Percentiles rank a stretch among this genome's conserved stretches.
Evolutionary conservation across 2,113 vertebrate species (phyloP).

Genomic region (Aegypius monachus): DNA sequence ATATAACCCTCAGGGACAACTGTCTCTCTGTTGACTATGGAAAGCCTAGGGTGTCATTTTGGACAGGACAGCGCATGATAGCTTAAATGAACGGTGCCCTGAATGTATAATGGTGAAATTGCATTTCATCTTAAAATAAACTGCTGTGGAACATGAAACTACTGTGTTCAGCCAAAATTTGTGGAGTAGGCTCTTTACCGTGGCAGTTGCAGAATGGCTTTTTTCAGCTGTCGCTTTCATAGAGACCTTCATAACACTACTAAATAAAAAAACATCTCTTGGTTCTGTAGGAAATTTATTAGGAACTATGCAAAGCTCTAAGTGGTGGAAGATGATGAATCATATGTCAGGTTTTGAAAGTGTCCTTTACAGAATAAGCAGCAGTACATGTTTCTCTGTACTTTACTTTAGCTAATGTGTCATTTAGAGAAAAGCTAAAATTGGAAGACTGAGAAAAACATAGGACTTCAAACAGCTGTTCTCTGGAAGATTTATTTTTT

Average conservation of each 20-base stretch:
- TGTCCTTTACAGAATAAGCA: not conserved
- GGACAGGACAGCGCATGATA: not conserved
- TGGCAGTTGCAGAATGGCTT: not conserved
- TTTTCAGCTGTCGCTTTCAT: not conserved
- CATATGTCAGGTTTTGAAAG: not conserved
- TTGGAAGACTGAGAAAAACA: not conserved
- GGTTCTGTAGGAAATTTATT: not conserved
- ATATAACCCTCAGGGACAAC: not conserved
- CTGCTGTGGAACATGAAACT: not conserved
- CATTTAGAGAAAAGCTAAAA: not conserved
- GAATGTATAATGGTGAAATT: not conserved
- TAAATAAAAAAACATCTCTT: not conserved
- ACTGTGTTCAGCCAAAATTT: not conserved
- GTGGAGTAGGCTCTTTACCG: not conserved
- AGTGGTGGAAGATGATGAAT: not conserved
- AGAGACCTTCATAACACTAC: not conserved
- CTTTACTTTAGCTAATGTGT: not conserved
- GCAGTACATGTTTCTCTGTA: not conserved
- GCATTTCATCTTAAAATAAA: not conserved
- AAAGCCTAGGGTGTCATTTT: not conserved
- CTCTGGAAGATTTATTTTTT: not conserved
- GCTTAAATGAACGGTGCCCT: not conserved
- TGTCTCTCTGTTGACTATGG: not conserved
- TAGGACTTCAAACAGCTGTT: not conserved
- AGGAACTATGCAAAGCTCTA: not conserved